phyloP scores from a whole-genome alignment of 1,140 invertebrate species.

The Bacillus rossius region DNA sequence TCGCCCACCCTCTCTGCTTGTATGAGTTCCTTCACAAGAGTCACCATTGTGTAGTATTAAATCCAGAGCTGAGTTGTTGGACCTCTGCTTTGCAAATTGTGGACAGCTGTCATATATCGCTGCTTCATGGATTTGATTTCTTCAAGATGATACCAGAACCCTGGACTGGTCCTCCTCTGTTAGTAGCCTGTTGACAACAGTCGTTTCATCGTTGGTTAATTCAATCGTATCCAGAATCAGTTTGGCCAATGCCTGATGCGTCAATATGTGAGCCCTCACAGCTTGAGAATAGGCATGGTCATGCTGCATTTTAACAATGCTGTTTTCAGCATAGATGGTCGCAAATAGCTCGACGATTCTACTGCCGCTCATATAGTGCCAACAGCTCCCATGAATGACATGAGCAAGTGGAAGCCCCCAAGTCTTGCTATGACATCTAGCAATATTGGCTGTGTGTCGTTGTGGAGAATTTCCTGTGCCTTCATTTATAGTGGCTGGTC shows the following conservation, averaged over 20 bases:
- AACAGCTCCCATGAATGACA: slow-evolving; percentile 39
- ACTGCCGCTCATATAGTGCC: slow-evolving; percentile 37
- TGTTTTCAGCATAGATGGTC: slow-evolving; percentile 29
- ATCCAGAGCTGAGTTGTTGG: slow-evolving; percentile 31
- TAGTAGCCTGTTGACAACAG: neutral
- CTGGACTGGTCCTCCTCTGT: neutral
- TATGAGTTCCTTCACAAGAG: slow-evolving; percentile 33
- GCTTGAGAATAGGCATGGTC: no score
- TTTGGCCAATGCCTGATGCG: slow-evolving; percentile 30
- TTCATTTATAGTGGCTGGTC: slow-evolving; percentile 36
- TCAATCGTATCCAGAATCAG: slow-evolving; percentile 21
- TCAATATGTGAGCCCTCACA: slow-evolving; percentile 39
- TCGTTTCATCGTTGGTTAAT: neutral
- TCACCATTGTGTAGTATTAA: slow-evolving; percentile 38
- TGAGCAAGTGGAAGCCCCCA: slow-evolving; percentile 35
- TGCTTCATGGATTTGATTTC: neutral
- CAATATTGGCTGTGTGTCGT: slow-evolving; percentile 8
- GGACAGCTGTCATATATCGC: neutral
- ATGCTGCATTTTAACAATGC: slow-evolving; percentile 35
- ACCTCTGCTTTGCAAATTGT: neutral
- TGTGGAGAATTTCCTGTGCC: slow-evolving; percentile 35
- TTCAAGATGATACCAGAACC: neutral
- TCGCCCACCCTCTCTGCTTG: slow-evolving; percentile 36
- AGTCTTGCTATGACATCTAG: slow-evolving; percentile 20
- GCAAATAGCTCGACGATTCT: slow-evolving; percentile 34